Evolutionary conservation across 1,140 invertebrate genomes (phyloP).

Genomic region (Gonatopus flavifemur): DNA sequence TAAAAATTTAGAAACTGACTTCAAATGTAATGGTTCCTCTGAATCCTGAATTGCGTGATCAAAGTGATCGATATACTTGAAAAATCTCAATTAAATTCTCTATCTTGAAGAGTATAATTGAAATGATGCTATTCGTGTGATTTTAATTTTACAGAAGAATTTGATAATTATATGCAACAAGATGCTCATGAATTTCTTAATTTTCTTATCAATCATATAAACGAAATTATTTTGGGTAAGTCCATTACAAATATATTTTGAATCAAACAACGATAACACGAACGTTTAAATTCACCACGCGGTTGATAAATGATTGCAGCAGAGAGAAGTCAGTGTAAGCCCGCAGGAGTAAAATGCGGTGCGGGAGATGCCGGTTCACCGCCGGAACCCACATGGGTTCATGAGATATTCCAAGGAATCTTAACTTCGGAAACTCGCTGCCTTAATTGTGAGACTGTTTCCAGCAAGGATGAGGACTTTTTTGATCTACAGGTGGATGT

Average conservation of each 20-base stretch:
- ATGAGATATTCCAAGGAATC: constrained; percentile 99
- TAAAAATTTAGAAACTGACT: too few relatives aligned
- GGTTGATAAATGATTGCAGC: too few relatives aligned
- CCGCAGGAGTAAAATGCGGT: constrained; percentile 53
- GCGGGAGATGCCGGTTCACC: constrained; percentile 57
- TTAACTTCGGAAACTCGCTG: constrained; percentile 98
- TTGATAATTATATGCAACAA: constrained; percentile 99
- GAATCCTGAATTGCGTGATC: too few relatives aligned
- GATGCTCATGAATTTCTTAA: constrained; percentile 99
- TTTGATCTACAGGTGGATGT: constrained; percentile 99
- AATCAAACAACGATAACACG: too few relatives aligned
- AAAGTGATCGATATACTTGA: too few relatives aligned
- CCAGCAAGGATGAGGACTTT: constrained; percentile 99
- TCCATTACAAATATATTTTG: constrained; percentile 17
- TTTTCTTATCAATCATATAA: constrained; percentile 96
- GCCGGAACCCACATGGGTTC: constrained; percentile 96
- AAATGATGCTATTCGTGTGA: background rate
- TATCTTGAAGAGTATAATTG: too few relatives aligned
- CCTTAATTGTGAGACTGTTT: constrained; percentile 99
- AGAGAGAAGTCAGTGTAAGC: constrained; percentile 75
- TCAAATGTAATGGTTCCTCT: too few relatives aligned
- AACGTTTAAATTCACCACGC: too few relatives aligned
- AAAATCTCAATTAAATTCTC: too few relatives aligned
- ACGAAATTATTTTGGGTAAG: constrained; percentile 88
- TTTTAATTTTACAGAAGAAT: constrained; percentile 78